A percentile compares a stretch with the other conserved stretches of the same genome.
Evolutionary conservation across 2,888 invertebrate genomes (phyloP).

Genomic region (Pseudococcus jackbeardsleyi): DNA sequence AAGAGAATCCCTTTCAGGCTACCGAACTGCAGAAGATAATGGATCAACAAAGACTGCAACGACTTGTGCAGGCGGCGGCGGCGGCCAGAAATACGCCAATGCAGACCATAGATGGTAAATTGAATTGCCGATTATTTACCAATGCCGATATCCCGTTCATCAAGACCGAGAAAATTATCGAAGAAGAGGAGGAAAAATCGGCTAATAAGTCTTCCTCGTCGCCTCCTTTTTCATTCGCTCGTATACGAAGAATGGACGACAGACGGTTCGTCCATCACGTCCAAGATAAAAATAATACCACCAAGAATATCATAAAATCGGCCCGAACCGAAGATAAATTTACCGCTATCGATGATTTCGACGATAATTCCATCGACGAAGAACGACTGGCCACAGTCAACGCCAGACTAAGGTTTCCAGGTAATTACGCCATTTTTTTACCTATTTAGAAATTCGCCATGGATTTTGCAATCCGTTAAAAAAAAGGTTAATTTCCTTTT

Average conservation of each 20-base stretch:
- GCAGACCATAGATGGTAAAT: conserved; percentile 49
- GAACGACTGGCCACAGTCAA: conserved; percentile 35
- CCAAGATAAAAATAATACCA: conserved; percentile 41
- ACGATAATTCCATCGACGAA: conserved; percentile 60
- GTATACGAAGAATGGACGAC: conserved; percentile 45
- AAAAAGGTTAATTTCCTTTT: neutral
- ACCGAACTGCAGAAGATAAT: conserved; percentile 35
- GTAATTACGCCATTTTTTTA: neutral
- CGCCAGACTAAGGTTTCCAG: conserved; percentile 56
- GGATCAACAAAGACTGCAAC: conserved; percentile 46
- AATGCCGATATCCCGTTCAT: conserved; percentile 20
- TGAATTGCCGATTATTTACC: conserved; percentile 25
- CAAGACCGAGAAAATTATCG: conserved; percentile 54
- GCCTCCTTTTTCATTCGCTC: conserved; percentile 33
- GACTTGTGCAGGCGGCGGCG: conserved; percentile 18
- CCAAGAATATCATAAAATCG: conserved; percentile 37
- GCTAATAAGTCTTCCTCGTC: conserved; percentile 31
- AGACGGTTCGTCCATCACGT: conserved; percentile 42
- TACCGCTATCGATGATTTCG: conserved; percentile 60
- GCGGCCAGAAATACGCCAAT: conserved; percentile 30
- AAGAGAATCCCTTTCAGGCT: conserved; percentile 33
- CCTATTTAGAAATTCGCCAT: neutral
- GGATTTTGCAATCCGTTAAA: too few species aligned
- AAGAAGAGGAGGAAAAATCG: conserved; percentile 55
- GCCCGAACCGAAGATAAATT: conserved; percentile 57